Base-by-base conservation (phyloP, 2,797 vertebrate genomes). In the Rhynchotus rufescens region DNA sequence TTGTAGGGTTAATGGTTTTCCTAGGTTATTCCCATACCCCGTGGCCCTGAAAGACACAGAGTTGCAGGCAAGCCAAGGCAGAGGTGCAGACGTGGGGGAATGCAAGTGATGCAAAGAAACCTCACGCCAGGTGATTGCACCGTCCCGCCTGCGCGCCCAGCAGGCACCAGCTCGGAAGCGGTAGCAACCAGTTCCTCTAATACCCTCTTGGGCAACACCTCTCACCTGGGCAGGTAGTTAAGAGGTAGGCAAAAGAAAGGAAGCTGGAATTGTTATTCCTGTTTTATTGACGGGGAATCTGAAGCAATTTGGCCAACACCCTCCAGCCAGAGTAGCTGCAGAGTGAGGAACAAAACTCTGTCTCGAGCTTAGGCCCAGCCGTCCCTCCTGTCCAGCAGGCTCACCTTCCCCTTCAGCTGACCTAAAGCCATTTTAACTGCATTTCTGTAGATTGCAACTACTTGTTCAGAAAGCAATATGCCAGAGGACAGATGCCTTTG, bases 11-110 rank as follows among this genome's bases (percentile, higher is more conserved):
- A 91, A 64, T 22, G 60, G 15, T 62, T 40, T 40, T 40, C 40
- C 40, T 40, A 40, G 40, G 40, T 40, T 40, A 40, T 5, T 40
- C 40, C 40, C 40, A 40, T 40, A 13, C 23, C 23, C 23, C 23
- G 12, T 14, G 6, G 12, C 49, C 49, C 49, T 25, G 14, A 38
- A 12, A 82, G 25, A 20, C 36, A 56, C 3, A 57, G 0, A 1
- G 61, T 36, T 80, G 20, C 44, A 45, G 11, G 19, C 23, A 10
- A 56, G 1, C 1, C 12, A 51, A 47, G 25, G 1, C 0, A 19
- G 38, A 76, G 62, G 56, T 20, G 34, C 19, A 21, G 60, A 16
- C 1, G 0, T 0, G 32, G 16, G 44, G 74, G 68, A 40, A 67
- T 19, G 56, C 61, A 66, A 3, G 14, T 22, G 65, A 47, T 26